These are phyloP conservation scores for Melanotaenia boesemani DNA, from an alignment of 2,797 vertebrate genomes.

Conservation along the genomic window DNA sequence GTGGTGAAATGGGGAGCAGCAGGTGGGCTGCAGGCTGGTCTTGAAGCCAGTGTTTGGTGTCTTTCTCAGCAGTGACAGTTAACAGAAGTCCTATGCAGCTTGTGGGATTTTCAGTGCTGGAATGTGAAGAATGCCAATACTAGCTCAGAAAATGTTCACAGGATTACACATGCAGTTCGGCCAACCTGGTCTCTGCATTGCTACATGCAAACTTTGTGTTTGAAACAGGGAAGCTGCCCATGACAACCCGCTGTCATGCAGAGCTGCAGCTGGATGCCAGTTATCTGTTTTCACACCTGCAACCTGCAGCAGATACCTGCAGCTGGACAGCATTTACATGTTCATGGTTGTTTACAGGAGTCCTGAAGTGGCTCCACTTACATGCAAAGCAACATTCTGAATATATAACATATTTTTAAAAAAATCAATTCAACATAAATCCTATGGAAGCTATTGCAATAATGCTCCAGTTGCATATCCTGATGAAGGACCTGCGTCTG, in stretches of 20 bases:
- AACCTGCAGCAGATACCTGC: conserved; percentile 4
- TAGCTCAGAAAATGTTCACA: conserved; percentile 32
- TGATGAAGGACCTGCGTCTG: too few relatives aligned
- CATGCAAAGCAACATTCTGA: too few relatives aligned
- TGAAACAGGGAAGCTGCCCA: neutral
- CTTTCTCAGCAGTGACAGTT: neutral
- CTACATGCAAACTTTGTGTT: neutral
- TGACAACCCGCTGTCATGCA: neutral
- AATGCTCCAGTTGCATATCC: too few relatives aligned
- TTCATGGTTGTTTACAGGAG: too few relatives aligned
- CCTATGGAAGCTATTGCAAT: too few relatives aligned
- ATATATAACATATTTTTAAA: too few relatives aligned
- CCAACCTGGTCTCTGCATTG: conserved; percentile 2
- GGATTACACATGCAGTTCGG: conserved; percentile 44
- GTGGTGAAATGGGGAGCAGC: too few relatives aligned
- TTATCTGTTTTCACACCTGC: conserved; percentile 3
- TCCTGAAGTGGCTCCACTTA: too few relatives aligned
- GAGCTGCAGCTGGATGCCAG: neutral
- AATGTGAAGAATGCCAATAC: conserved; percentile 67
- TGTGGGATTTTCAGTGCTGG: conserved; percentile 48
- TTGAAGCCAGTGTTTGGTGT: neutral
- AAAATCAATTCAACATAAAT: too few relatives aligned
- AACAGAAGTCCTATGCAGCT: neutral
- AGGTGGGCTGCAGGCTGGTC: too few relatives aligned
- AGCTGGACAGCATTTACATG: neutral